These are phyloP conservation scores for Caenorhabditis sp. DNA, from an alignment of 2,888 invertebrate species.

Conservation along the genomic window DNA sequence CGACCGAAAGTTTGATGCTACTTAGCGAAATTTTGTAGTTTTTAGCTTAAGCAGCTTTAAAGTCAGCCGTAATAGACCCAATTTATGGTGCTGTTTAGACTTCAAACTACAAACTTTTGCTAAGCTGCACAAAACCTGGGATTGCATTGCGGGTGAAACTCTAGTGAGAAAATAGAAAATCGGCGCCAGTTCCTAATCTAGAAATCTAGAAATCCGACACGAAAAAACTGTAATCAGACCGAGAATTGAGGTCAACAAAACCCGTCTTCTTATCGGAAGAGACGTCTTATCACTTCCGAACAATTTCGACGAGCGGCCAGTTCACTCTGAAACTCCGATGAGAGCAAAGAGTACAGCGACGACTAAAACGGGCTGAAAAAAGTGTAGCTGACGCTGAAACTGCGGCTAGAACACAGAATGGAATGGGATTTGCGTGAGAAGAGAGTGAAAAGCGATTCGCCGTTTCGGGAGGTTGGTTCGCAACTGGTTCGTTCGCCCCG, in stretches of 20 bases:
- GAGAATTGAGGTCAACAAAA: not conserved
- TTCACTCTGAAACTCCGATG: not conserved
- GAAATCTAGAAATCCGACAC: too few species aligned
- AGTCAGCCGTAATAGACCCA: too few species aligned
- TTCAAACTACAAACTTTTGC: too few species aligned
- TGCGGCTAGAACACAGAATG: not conserved
- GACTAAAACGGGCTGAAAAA: too few species aligned
- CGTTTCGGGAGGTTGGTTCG: conserved; percentile 18
- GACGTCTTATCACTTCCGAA: not conserved
- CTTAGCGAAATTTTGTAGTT: not conserved
- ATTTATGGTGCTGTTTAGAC: too few species aligned
- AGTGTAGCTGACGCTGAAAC: not conserved
- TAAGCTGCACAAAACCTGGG: too few species aligned
- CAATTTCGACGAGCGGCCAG: not conserved
- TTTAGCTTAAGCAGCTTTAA: not conserved
- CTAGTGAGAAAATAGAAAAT: too few species aligned
- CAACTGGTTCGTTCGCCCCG: conserved; percentile 10
- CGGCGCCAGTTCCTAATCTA: too few species aligned
- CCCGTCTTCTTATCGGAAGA: not conserved
- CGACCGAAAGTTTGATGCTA: too few species aligned
- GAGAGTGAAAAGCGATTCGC: conserved; percentile 11
- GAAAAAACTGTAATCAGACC: too few species aligned
- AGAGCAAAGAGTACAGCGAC: too few species aligned
- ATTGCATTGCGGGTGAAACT: too few species aligned
- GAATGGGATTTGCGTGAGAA: not conserved